Base-by-base conservation (phyloP, 1,140 invertebrate species). In the Telenomus remus region DNA sequence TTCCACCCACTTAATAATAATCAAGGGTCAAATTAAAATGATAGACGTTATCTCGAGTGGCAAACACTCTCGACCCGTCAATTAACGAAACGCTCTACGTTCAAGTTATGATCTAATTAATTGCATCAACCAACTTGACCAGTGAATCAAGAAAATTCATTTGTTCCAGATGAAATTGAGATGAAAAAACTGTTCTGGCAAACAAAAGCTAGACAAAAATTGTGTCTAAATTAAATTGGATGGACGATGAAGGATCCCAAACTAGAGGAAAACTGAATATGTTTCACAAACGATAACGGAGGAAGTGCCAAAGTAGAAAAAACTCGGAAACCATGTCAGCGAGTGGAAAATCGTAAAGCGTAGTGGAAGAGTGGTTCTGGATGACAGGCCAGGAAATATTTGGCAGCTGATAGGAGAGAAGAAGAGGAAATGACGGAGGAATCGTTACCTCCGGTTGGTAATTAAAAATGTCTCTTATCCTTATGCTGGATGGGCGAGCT, bases 21-120 rank as follows among this genome's bases (percentile, higher is more conserved):
- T 79, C 80, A 77, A 76, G 78, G 71, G 65, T 69, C 81, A 86
- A 85, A 87, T 87, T 86, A 86, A 87, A 87, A 86, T 83, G 85
- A 86, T 84, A 82, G 84, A 84, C 84, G 83, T 86, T 84, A 86
- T 83, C 78, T 71, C 80, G 84, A 81, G 77, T 85, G 83, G 82
- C 82, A 83, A 83, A 79, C 73, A 86, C 82, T 81, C 85, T 85
- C 83, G 85, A 82, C 81, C 82, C 80, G 85, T 87, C 85, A 87
- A 87, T 87, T 86, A 87, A 84, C 84, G 79, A 78, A 66, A 64
- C 76, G 66, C 82, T 76, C 76, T 73, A 66, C 80, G 82, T 85
- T 86, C 85, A 82, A 86, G 84, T 86, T 86, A 78, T 68, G 81
- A 83, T 86, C 85, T 86, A 86, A 86, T 86, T 87, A 86, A 86